Evolutionary conservation across 2,888 invertebrate genomes (phyloP), one percentile per base, ranked within the genome.

Genomic region (Apamea sordens): DNA sequence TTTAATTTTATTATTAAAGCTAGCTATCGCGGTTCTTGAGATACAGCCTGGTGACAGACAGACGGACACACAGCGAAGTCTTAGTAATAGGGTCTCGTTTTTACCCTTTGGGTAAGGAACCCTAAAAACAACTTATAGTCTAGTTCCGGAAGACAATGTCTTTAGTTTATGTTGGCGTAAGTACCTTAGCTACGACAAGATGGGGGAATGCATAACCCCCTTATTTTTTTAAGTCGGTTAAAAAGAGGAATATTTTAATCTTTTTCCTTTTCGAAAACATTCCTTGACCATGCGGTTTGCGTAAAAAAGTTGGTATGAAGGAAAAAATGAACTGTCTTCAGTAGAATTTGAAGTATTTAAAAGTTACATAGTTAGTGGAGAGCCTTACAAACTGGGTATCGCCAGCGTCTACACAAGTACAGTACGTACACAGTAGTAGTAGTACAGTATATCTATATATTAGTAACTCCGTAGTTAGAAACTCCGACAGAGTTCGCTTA

Each of bases 311-410:
- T 50, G 50, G 18, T 83, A 65, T n/a, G 11, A 32, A 59, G 13
- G 77, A 83, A 50, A 50, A 80, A 77, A 32, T 32, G 24, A 47
- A 64, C n/a, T 59, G 68, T n/a, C 36, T 59, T 50, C 10, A 56
- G n/a, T 50, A 64, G 77, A 83, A 77, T 67, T 65, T 76, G 32
- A 79, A 76, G 77, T 83, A 79, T 76, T 83, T 83, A 50, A 65
- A 83, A 67, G 59, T 83, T 44, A 61, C 65, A 53, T 53, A 36
- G 77, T 75, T 74, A 47, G 75, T 59, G 15, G 41, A 24, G 50
- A n/a, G 41, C 44, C 50, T 67, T 44, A 77, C 50, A 53, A 83
- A 83, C 76, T 67, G 65, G 50, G 59, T 8, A 67, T 70, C 5
- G 41, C 28, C n/a, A 59, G 56, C 24, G 65, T 36, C 41, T 50